These are phyloP conservation scores for Siniperca obscura DNA, from an alignment of 2,797 vertebrate species.

Conservation along the genomic window DNA sequence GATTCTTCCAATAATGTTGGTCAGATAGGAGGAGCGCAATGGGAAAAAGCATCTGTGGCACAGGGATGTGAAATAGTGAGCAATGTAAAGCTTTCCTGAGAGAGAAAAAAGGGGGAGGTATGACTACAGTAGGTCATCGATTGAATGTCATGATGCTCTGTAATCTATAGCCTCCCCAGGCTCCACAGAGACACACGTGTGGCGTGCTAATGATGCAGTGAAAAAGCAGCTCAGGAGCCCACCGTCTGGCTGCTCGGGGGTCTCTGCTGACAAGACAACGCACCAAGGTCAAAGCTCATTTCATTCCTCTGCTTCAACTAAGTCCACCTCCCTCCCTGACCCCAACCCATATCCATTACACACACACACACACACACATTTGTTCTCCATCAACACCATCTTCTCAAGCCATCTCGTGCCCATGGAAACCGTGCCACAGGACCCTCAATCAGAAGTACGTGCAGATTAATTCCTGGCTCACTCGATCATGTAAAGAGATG, in stretches of 20 bases:
- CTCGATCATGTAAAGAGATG: constrained; percentile 38
- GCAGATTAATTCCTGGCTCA: constrained; percentile 41
- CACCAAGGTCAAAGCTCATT: constrained; percentile 62
- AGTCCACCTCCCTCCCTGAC: constrained; percentile 22
- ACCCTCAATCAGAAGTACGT: constrained; percentile 29
- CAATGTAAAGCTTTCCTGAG: constrained; percentile 17
- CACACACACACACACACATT: constrained; percentile 1
- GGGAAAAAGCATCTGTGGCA: constrained; percentile 26
- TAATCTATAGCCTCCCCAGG: constrained; percentile 70
- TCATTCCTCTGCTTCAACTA: constrained; percentile 34
- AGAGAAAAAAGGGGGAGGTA: background rate
- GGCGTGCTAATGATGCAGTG: constrained; percentile 65
- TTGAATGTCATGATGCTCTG: constrained; percentile 64
- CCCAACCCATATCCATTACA: constrained; percentile 33
- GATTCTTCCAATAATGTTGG: constrained; percentile 18
- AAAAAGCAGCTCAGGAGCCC: constrained; percentile 40
- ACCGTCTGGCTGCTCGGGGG: constrained; percentile 21
- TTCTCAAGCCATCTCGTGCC: constrained; percentile 21
- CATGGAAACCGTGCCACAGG: constrained; percentile 36
- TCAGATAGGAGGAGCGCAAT: constrained; percentile 15
- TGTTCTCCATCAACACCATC: constrained; percentile 27
- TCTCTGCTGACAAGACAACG: constrained; percentile 55
- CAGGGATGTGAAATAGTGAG: constrained; percentile 48
- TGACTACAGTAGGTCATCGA: constrained; percentile 71
- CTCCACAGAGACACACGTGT: constrained; percentile 64